Evolutionary conservation across 2,113 vertebrate species (phyloP).

Genomic region (Aegithalos caudatus): DNA sequence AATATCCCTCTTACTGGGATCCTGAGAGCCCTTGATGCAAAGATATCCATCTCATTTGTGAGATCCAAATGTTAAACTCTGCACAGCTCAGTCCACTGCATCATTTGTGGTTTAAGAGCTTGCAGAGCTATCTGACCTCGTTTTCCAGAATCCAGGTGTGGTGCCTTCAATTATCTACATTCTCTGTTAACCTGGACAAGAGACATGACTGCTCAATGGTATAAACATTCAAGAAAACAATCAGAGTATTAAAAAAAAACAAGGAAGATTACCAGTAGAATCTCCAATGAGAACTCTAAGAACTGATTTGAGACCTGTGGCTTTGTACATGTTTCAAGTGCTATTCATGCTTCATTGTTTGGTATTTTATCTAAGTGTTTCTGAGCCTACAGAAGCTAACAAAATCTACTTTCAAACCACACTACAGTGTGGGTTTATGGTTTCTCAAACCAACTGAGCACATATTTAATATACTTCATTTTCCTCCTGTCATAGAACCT

Average conservation of each 20-base stretch:
- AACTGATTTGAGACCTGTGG: background rate
- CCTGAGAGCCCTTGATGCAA: background rate
- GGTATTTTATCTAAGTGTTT: background rate
- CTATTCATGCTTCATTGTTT: background rate
- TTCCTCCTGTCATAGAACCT: background rate
- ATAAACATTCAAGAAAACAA: background rate
- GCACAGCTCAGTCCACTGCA: background rate
- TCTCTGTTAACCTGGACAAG: background rate
- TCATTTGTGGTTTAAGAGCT: background rate
- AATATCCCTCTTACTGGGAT: background rate
- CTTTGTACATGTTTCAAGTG: background rate
- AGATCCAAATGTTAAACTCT: background rate
- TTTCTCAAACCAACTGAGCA: background rate
- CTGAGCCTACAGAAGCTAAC: background rate
- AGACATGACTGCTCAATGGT: background rate
- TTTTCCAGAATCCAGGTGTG: background rate
- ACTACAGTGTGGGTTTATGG: background rate
- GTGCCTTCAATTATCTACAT: background rate
- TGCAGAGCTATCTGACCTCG: background rate
- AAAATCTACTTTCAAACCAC: background rate
- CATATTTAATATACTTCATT: background rate
- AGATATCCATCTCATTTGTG: background rate
- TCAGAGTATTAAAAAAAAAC: background rate
- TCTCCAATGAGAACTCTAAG: background rate
- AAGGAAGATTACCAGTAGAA: background rate